Evolutionary conservation across 2,113 vertebrate genomes (phyloP).

Genomic region (Guaruba guarouba): DNA sequence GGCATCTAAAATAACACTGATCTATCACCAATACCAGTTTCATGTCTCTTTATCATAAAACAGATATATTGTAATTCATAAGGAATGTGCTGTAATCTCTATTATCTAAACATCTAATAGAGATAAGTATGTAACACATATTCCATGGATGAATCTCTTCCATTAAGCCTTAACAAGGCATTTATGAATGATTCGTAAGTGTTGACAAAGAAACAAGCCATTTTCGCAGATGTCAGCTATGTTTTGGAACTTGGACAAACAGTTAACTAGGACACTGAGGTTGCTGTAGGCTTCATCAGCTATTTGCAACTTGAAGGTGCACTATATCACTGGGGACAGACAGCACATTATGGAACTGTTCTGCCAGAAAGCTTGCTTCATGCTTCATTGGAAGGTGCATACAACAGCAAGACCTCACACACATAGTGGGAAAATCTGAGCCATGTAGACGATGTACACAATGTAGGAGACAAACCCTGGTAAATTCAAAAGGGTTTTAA

Average conservation of each 20-base stretch:
- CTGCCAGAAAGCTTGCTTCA: neutral
- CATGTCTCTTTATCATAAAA: neutral
- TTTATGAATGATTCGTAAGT: neutral
- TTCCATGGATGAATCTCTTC: neutral
- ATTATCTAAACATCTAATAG: neutral
- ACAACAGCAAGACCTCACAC: neutral
- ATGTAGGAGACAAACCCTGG: neutral
- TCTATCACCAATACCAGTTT: constrained; percentile 1
- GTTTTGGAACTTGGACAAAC: neutral
- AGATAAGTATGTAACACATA: neutral
- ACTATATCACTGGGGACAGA: neutral
- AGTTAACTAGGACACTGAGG: neutral
- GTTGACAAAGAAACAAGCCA: constrained; percentile 6
- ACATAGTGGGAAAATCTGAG: neutral
- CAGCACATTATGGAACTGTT: neutral
- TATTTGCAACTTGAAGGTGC: neutral
- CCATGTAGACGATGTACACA: neutral
- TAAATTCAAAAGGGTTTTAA: neutral
- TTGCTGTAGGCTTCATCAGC: neutral
- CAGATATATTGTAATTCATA: neutral
- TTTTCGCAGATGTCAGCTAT: constrained; percentile 31
- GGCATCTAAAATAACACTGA: neutral
- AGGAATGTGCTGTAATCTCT: neutral
- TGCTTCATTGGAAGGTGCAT: neutral
- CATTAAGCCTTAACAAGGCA: neutral